Base-by-base conservation (phyloP, 2,797 vertebrate genomes). In the Chaetophractus vellerosus region DNA sequence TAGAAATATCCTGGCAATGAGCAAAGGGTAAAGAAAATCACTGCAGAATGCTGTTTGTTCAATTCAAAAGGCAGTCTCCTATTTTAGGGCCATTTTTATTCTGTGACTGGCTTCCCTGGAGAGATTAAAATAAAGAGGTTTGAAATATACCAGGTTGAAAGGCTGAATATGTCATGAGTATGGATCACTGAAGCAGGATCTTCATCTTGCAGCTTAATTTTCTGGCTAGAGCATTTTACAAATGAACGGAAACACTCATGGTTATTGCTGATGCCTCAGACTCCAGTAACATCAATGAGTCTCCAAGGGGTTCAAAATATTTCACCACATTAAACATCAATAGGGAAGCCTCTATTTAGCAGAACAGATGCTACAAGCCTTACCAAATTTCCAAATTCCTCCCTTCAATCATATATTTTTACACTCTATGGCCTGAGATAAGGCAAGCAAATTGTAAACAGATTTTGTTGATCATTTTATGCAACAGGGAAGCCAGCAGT, bases 61-160 rank as follows among this genome's bases (percentile, higher is more conserved):
- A 75, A 48, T 96, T 96, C 95, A 96, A 95, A 97, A 97, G 90
- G 80, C 88, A 93, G 90, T 93, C 92, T 97, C 92, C 90, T 97
- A 92, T 93, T 96, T 97, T 89, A 95, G 59, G 95, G 79, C 85
- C 92, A 94, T 97, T 97, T 97, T 97, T 96, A 95, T 91, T 96
- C 95, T 96, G 96, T 95, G 96, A 95, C 95, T 86, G 75, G 96
- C 90, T 97, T 97, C 97, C 94, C 95, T 93, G 86, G 95, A 94
- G 95, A 96, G 96, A 96, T 94, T 97, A 93, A 97, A 96, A 97
- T 97, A 97, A 97, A 97, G 93, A 97, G 55, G 78, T 97, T 91
- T 96, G 94, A 97, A 95, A 96, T 93, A 93, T 19, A 78, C 90
- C 75, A 83, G 92, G 96, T 95, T 97, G 93, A 96, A 97, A 97